phyloP scores from a whole-genome alignment of 2,888 invertebrate species.

The Mimas tiliae region DNA sequence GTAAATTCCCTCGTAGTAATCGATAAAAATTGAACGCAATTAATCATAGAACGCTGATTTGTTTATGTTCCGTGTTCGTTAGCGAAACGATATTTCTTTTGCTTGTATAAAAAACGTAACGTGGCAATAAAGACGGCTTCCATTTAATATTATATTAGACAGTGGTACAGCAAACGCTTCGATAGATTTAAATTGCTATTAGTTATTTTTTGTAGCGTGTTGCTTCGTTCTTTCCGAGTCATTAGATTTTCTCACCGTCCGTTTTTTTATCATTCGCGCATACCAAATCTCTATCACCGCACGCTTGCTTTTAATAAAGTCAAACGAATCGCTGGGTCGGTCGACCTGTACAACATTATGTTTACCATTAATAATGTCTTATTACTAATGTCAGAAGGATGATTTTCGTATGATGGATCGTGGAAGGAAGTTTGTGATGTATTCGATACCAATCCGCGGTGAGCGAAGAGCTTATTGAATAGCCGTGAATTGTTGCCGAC shows the following conservation, averaged over 20 bases:
- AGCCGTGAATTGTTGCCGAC: conserved; percentile 72
- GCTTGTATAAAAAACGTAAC: conserved; percentile 26
- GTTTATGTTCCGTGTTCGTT: conserved; percentile 26
- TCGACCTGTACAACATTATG: conserved; percentile 23
- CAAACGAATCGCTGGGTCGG: conserved; percentile 35
- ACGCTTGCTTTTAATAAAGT: conserved; percentile 47
- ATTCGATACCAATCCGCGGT: conserved; percentile 70
- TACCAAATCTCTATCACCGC: conserved; percentile 52
- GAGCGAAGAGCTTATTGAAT: conserved; percentile 75
- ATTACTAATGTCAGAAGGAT: conserved; percentile 35
- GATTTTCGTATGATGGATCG: conserved; percentile 33
- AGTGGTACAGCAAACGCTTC: conserved; percentile 25
- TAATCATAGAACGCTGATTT: conserved; percentile 23
- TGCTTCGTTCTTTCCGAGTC: conserved; percentile 43
- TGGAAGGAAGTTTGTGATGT: conserved; percentile 38
- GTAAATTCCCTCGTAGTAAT: conserved; percentile 14
- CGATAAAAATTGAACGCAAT: conserved; percentile 19
- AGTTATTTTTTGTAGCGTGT: conserved; percentile 36
- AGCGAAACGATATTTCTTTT: conserved; percentile 28
- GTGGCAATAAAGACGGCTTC: conserved; percentile 27
- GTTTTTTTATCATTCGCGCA: conserved; percentile 47
- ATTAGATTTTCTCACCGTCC: conserved; percentile 47
- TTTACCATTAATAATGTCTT: conserved; percentile 3
- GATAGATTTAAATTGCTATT: conserved; percentile 32
- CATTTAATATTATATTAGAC: conserved; percentile 29